phyloP scores from a whole-genome alignment of 92 coral and sea anemone species.

The Actinostola sp. region DNA sequence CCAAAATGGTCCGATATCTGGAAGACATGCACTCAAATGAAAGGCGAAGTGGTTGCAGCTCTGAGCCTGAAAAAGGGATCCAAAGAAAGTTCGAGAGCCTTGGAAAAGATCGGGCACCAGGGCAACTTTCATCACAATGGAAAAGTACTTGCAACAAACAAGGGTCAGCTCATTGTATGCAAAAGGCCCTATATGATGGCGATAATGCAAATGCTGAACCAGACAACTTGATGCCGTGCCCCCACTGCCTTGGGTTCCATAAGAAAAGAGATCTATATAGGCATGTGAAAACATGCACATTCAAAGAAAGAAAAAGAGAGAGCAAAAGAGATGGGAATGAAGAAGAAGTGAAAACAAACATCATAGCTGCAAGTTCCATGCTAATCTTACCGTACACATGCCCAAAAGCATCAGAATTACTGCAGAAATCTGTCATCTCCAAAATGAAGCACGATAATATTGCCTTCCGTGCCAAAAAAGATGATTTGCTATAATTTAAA shows the following conservation, averaged over 20 bases:
- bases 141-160: not conserved
- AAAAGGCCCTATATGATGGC: slow-evolving; percentile 19
- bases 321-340: too few relatives aligned
- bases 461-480: not conserved
- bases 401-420: not conserved
- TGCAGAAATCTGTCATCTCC: not conserved
- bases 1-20: slow-evolving; percentile 1
- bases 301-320: not conserved
- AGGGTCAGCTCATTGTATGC: slow-evolving; percentile 13
- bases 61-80: not conserved
- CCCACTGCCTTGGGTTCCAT: slow-evolving; percentile 14
- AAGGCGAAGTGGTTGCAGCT: not conserved
- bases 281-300: slow-evolving; percentile 1
- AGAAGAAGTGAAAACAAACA: not conserved
- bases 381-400: slow-evolving; percentile 3
- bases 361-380: not conserved
- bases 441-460: not conserved
- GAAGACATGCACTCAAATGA: slow-evolving; percentile 5
- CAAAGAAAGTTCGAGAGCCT: not conserved
- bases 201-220: not conserved
- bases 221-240: slow-evolving; percentile 2
- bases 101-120: slow-evolving; percentile 5
- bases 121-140: slow-evolving; percentile 16
- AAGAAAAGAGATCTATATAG: slow-evolving; percentile 8
- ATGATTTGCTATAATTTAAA: not conserved